phyloP scores from a whole-genome alignment of 2,888 invertebrate species.

The Dasypolia templi region DNA sequence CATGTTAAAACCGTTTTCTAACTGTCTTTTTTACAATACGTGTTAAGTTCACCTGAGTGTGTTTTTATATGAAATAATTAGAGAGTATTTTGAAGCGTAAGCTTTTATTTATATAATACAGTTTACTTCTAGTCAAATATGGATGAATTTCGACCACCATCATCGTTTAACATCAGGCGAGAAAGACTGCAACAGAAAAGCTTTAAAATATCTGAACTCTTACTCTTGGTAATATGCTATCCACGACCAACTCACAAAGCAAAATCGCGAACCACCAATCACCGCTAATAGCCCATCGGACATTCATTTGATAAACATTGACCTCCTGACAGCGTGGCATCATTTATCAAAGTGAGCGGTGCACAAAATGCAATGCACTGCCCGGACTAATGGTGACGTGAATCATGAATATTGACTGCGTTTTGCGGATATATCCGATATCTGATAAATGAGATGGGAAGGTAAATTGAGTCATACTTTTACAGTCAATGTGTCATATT shows the following conservation, averaged over 20 bases:
- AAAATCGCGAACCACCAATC: slow-evolving; percentile 56
- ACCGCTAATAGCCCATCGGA: slow-evolving; percentile 67
- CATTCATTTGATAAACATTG: slow-evolving; percentile 78
- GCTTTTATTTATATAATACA: too few relatives aligned
- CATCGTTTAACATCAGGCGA: too few relatives aligned
- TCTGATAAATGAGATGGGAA: slow-evolving; percentile 34
- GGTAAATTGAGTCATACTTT: slow-evolving; percentile 19
- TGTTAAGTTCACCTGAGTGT: not conserved
- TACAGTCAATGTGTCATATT: not conserved
- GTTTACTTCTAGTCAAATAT: too few relatives aligned
- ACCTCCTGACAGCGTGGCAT: slow-evolving; percentile 81
- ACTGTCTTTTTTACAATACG: not conserved
- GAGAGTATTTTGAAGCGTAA: too few relatives aligned
- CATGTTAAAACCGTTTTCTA: not conserved
- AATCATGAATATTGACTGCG: slow-evolving; percentile 54
- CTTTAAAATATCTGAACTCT: not conserved
- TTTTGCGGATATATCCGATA: slow-evolving; percentile 37
- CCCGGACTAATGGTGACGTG: slow-evolving; percentile 51
- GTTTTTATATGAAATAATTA: not conserved
- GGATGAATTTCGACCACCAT: too few relatives aligned
- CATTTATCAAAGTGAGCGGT: slow-evolving; percentile 77
- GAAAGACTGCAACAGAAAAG: too few relatives aligned
- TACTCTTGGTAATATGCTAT: too few relatives aligned
- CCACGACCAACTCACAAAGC: slow-evolving; percentile 24
- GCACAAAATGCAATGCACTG: slow-evolving; percentile 68